These are phyloP conservation scores for Larimichthys polyactis DNA, from an alignment of 2,113 vertebrate genomes.

Conservation along the genomic window DNA sequence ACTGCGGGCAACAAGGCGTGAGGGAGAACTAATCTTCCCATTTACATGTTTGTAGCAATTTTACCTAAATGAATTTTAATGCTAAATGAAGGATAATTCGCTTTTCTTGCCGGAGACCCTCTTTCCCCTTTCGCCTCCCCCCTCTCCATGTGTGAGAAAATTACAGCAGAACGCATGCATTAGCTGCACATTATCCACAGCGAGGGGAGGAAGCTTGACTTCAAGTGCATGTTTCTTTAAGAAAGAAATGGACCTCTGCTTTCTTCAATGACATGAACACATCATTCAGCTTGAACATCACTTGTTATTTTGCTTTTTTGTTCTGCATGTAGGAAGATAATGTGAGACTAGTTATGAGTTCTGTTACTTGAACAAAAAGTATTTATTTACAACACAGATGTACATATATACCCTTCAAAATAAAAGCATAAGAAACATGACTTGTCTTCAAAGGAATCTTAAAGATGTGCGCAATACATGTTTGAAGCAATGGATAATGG, in stretches of 20 bases:
- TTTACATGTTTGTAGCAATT: constrained; percentile 97
- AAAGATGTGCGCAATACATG: constrained; percentile 84
- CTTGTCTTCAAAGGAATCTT: constrained; percentile 91
- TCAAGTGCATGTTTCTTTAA: constrained; percentile 55
- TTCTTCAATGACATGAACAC: constrained; percentile 29
- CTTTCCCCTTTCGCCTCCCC: constrained; percentile 16
- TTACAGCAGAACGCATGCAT: constrained; percentile 69
- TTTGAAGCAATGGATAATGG: constrained; percentile 82
- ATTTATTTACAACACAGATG: constrained; percentile 95
- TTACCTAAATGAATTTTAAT: constrained; percentile 98
- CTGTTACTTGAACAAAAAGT: constrained; percentile 95
- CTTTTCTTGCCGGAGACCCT: constrained; percentile 80
- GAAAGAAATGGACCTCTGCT: constrained; percentile 26
- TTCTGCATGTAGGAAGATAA: constrained; percentile 27
- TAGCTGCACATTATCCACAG: constrained; percentile 72
- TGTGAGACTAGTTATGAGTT: constrained; percentile 64
- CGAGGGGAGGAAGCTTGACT: constrained; percentile 34
- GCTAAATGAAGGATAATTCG: constrained; percentile 95
- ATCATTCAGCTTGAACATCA: constrained; percentile 5
- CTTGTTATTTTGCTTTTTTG: background rate
- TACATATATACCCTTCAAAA: constrained; percentile 92
- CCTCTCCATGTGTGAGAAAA: constrained; percentile 52
- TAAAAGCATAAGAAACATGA: constrained; percentile 91
- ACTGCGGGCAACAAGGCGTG: constrained; percentile 96
- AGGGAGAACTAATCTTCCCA: constrained; percentile 97